These are phyloP conservation scores for Scomber scombrus DNA, from an alignment of 2,113 vertebrate species.

Conservation along the genomic window DNA sequence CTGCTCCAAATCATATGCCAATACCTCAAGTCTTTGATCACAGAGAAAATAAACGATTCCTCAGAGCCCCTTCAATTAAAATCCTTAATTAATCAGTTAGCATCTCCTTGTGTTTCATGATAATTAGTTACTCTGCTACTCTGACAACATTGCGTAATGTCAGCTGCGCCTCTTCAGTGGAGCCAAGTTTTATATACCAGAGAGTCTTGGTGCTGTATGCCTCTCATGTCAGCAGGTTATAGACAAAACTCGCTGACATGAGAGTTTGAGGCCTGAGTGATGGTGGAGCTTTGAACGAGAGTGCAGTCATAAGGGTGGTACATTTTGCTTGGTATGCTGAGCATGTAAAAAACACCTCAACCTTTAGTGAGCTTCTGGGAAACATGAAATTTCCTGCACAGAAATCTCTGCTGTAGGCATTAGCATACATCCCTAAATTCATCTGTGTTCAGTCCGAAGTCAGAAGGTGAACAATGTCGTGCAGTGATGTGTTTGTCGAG, in stretches of 20 bases:
- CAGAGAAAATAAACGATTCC: constrained; percentile 61
- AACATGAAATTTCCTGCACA: constrained; percentile 12
- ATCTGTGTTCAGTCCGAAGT: constrained; percentile 2
- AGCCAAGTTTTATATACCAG: constrained; percentile 40
- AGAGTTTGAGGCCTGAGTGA: constrained; percentile 52
- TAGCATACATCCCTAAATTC: neutral
- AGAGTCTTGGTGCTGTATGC: constrained; percentile 32
- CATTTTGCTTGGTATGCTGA: constrained; percentile 45
- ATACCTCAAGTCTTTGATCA: constrained; percentile 62
- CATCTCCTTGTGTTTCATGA: constrained; percentile 71
- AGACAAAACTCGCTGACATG: constrained; percentile 59
- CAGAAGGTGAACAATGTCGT: neutral
- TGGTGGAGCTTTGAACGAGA: constrained; percentile 25
- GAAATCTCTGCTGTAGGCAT: constrained; percentile 15
- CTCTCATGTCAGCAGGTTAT: constrained; percentile 59
- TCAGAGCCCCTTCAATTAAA: constrained; percentile 76
- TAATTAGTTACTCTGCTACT: constrained; percentile 65
- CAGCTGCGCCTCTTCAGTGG: constrained; percentile 53
- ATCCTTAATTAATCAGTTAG: constrained; percentile 78
- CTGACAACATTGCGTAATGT: constrained; percentile 66
- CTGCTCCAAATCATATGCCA: constrained; percentile 60
- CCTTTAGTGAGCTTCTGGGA: constrained; percentile 37
- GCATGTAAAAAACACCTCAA: constrained; percentile 45
- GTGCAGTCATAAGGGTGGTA: constrained; percentile 10
- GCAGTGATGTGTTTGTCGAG: neutral